A percentile compares a stretch with the other conserved stretches of the same genome.
phyloP scores from a whole-genome alignment of 2,888 invertebrate genomes.

The Erebia palarica region DNA sequence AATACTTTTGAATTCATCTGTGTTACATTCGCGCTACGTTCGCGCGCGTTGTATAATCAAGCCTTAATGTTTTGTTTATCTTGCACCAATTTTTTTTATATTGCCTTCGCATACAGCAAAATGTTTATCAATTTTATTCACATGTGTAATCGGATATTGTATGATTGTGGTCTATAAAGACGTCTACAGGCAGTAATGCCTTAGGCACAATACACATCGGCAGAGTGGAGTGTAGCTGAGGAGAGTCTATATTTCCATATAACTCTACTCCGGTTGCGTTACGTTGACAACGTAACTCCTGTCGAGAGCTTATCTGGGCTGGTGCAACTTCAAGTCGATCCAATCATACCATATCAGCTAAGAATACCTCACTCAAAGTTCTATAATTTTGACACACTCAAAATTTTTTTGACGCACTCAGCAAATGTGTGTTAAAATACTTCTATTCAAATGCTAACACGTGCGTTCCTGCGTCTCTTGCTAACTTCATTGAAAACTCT shows the following conservation, averaged over 20 bases:
- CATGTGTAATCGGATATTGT: slow-evolving; percentile 21
- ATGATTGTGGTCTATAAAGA: background rate
- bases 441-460: background rate
- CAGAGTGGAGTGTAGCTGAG: too few species aligned
- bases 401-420: background rate
- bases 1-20: too few species aligned
- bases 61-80: slow-evolving; percentile 16
- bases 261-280: too few species aligned
- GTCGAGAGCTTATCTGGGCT: too few species aligned
- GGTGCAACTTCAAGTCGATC: too few species aligned
- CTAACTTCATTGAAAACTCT: too few species aligned
- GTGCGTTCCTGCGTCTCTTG: too few species aligned
- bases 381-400: background rate
- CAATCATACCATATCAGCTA: background rate
- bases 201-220: too few species aligned
- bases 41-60: background rate
- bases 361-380: background rate
- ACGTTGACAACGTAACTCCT: too few species aligned
- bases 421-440: slow-evolving; percentile 1
- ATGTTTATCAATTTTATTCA: slow-evolving; percentile 23
- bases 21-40: too few species aligned
- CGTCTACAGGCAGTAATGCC: background rate
- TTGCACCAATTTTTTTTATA: slow-evolving; percentile 40
- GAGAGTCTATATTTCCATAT: too few species aligned
- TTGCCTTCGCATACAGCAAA: slow-evolving; percentile 35